Evolutionary conservation across 1,140 invertebrate species (phyloP), one percentile per base, ranked within the genome.

Genomic region (Papilio dardanus): DNA sequence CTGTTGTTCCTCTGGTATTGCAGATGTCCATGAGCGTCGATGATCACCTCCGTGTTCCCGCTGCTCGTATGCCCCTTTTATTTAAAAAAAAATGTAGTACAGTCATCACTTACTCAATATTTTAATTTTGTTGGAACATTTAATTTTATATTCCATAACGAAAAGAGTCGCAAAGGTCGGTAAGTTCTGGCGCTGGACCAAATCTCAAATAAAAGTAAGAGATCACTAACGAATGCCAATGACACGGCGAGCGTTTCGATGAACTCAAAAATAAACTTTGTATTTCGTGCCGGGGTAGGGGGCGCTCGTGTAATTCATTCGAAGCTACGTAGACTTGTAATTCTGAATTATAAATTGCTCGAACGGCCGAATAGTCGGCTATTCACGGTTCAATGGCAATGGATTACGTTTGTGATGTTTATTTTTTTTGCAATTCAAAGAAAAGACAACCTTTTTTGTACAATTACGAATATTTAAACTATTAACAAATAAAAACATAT

Each of bases 131-230:
- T 24, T 62, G 10, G 24, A 62, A 62, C 8, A 62, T 62, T 10
- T 62, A 69, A 69, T 40, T 69, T 21, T 40, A 69, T 37, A 69
- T 24, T 37, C 33, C 12, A 35, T 19, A 40, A 35, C 67, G 33
- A 28, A 69, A 69, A 24, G 67, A 40, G 19, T 33, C n/a, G 19
- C 28, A 66, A 66, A 35, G n/a, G 16, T 66, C 31, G 65, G 65
- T 31, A 28, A 24, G 21, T 69, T 28, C 67, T 69, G 67, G 67
- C 67, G 21, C 67, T 24, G 33, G 19, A 69, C 67, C 67, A 69
- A 69, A 40, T 69, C 67, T 69, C 67, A 69, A 69, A 69, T 69
- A 69, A 69, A 69, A 67, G 65, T 35, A 67, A 24, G 33, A 37
- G 33, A 37, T 69, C 19, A 19, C 67, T 69, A 69, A 69, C 67